Percentiles rank a stretch among this genome's conserved stretches.
Evolutionary conservation across 2,113 vertebrate genomes (phyloP).

Genomic region (Lepisosteus oculatus): DNA sequence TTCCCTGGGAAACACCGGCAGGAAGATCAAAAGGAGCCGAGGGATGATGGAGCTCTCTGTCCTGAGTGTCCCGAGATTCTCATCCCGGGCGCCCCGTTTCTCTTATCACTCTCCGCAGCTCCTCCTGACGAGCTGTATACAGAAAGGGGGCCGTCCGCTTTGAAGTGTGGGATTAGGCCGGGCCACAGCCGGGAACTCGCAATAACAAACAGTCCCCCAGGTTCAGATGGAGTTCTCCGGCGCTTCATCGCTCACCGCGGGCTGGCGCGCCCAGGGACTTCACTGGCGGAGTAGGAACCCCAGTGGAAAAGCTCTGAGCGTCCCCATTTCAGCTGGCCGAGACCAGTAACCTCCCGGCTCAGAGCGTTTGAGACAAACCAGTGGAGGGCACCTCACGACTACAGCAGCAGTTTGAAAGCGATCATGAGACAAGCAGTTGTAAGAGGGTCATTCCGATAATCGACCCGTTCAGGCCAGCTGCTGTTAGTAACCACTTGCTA

Average conservation of each 20-base stretch:
- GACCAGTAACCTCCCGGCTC: no score
- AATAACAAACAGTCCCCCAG: conserved; percentile 82
- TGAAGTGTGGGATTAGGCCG: conserved; percentile 82
- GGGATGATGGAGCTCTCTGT: conserved; percentile 53
- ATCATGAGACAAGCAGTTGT: no score
- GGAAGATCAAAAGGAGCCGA: conserved; percentile 84
- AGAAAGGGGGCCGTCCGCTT: conserved; percentile 77
- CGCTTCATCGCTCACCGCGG: conserved; percentile 9
- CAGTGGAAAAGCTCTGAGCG: no score
- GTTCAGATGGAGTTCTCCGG: conserved; percentile 80
- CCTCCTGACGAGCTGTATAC: conserved; percentile 87
- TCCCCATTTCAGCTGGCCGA: no score
- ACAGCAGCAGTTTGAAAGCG: no score
- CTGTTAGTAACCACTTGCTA: no score
- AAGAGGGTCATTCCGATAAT: no score
- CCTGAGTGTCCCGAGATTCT: conserved; percentile 33
- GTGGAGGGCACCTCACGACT: no score
- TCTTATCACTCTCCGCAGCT: conserved; percentile 84
- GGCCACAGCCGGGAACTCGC: conserved; percentile 79
- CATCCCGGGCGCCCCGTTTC: conserved; percentile 69
- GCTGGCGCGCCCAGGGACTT: no score
- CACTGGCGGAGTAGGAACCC: no score
- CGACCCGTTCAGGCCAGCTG: no score
- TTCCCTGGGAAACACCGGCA: conserved; percentile 77
- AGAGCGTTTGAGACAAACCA: no score